Base-by-base conservation (phyloP, 2,888 invertebrate species). In the Chrysomela aeneicollis region DNA sequence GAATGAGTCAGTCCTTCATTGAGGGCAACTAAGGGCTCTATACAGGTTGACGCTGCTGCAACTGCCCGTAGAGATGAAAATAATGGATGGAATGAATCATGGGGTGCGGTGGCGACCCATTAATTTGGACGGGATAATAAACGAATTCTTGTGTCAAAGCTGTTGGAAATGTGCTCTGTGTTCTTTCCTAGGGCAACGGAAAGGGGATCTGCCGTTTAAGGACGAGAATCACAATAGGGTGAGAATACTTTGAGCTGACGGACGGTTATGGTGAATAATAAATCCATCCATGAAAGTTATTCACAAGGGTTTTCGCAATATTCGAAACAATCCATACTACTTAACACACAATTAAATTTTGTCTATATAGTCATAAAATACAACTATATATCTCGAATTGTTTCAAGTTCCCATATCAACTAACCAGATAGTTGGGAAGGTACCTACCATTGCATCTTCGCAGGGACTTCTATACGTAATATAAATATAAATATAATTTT, bases 51-150 rank as follows among this genome's bases (percentile, higher is more conserved):
- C 15, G 42, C n/a, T 15, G n/a, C n/a, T 42, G 42, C 15, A n/a
- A 4, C 15, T 42, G n/a, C 15, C 42, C 4, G 42, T n/a, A 42
- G n/a, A 42, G 15, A 42, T 42, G 6, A 42, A 42, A 26, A 26
- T 26, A 26, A 26, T 26, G 26, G 26, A 26, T 26, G 26, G 26
- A 26, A 42, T 42, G 42, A 42, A n/a, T 42, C 42, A 42, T 42
- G 42, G 42, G 42, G 42, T 42, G 42, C 6, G 42, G 42, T 42
- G 12, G 42, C n/a, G 42, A 42, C 42, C 42, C 42, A 42, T 42
- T 42, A 42, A 42, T 42, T 42, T 42, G n/a, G n/a, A 42, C 4
- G 42, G 35, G 10, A 42, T 15, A 12, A 42, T 42, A 15, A 42
- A 42, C n/a, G 42, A 42, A 42, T 42, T 15, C 42, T 42, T 42